phyloP scores from a whole-genome alignment of 2,797 vertebrate genomes.

The Hafferia zeledoni region DNA sequence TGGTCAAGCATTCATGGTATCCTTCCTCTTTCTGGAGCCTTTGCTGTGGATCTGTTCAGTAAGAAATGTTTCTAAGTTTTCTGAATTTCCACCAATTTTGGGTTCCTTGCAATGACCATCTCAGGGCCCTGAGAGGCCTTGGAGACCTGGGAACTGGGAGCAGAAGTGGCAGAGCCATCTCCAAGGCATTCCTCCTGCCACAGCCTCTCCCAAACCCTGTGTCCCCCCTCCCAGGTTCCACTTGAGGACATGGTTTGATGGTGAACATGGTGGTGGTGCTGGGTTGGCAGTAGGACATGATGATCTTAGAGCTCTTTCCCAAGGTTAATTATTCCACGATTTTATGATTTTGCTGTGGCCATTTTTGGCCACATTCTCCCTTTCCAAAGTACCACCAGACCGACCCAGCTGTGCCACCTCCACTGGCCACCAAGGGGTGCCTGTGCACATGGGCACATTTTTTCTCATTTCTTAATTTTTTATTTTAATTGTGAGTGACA shows the following conservation, averaged over 20 bases:
- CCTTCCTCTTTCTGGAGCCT: neutral
- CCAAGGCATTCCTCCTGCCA: neutral
- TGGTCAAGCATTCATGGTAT: neutral
- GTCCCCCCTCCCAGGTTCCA: rapidly evolving
- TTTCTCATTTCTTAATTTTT: neutral
- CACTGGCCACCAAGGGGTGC: no score
- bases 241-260: rapidly evolving
- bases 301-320: rapidly evolving
- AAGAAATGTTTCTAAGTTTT: neutral
- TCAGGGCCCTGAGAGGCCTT: neutral
- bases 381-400: neutral
- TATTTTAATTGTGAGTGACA: constrained; percentile 30
- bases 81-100: neutral
- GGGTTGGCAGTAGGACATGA: rapidly evolving
- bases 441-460: rapidly evolving
- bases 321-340: neutral
- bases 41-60: neutral
- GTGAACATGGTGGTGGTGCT: rapidly evolving
- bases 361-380: neutral
- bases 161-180: neutral
- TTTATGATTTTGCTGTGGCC: neutral
- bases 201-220: neutral
- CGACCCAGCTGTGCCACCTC: neutral
- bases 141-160: no score
- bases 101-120: neutral